Evolutionary conservation across 2,113 vertebrate genomes (phyloP), one percentile per base, ranked within the genome.

Genomic region (Brachypteracias leptosomus): DNA sequence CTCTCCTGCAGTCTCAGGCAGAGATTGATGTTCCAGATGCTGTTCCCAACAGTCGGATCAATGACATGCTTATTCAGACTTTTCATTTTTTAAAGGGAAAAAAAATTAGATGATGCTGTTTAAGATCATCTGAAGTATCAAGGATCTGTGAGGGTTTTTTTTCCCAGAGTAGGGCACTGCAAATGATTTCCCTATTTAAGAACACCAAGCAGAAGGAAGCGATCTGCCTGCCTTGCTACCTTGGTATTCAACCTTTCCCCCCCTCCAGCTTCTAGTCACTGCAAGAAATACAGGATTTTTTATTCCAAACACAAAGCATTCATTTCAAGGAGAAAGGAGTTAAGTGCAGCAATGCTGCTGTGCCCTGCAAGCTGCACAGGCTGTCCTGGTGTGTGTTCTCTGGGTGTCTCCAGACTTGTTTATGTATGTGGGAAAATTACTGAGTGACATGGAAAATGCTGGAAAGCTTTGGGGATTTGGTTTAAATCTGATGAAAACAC

Each of bases 21-120:
- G 89, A 90, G 90, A 92, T 24, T 84, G 95, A 86, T 92, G 88
- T 95, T 95, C 95, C 95, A 96, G 95, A 94, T 94, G 93, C 95
- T 88, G 61, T 93, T 96, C 88, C 89, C 85, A 92, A 72, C 82
- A 59, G 25, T 65, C 2, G 0, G 68, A 94, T 96, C 93, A 95
- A 77, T 90, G 89, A 46, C 4, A 21, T 59, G 47, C 76, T 95
- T 92, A 75, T 92, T 93, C 93, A 81, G 76, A 57, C 47, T 90
- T 95, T 14, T 68, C 61, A 52, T 86, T 89, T 96, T 49, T 55
- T 29, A 83, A 73, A 35, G 6, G 31, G 3, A 61, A 59, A 75
- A 63, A 52, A 17, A 29, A 28, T 19, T 36, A 42, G 67, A 71
- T 86, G 21, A 54, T 54, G 51, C 55, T 84, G 94, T 46, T 51